phyloP scores from a whole-genome alignment of 1,140 invertebrate species.

The Phocides pigmalion region DNA sequence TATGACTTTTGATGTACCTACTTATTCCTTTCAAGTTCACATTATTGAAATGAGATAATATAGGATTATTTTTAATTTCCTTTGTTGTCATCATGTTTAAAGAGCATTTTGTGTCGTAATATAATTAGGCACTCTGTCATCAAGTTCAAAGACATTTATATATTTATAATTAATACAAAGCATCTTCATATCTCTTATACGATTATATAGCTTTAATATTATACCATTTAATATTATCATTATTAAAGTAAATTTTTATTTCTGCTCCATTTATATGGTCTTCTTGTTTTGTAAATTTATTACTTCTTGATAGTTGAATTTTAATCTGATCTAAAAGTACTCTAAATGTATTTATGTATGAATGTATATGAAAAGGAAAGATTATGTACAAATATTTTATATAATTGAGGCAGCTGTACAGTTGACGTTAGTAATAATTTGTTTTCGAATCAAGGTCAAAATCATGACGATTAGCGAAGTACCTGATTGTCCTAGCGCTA shows the following conservation, averaged over 20 bases:
- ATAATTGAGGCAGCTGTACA: neutral
- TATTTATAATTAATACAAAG: too few species aligned
- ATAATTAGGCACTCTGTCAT: too few species aligned
- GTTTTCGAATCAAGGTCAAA: neutral
- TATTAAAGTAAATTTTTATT: too few species aligned
- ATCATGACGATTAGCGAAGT: neutral
- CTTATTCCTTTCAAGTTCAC: constrained; percentile 9
- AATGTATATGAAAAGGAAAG: neutral
- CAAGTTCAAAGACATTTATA: too few species aligned
- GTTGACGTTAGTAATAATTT: neutral
- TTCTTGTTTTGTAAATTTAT: too few species aligned
- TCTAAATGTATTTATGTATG: neutral
- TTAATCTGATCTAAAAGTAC: too few species aligned
- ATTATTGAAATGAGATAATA: neutral
- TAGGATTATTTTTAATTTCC: neutral
- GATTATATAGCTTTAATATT: too few species aligned
- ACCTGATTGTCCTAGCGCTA: constrained; percentile 7
- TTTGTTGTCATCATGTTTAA: neutral
- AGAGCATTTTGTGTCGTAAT: too few species aligned
- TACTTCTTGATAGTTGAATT: too few species aligned
- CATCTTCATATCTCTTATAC: too few species aligned
- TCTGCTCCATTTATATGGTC: too few species aligned
- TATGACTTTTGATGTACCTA: neutral
- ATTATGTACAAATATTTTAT: neutral
- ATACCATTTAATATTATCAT: too few species aligned